A percentile compares a stretch with the other conserved stretches of the same genome.
phyloP scores from a whole-genome alignment of 2,113 vertebrate genomes.

The Crotalus tigris region DNA sequence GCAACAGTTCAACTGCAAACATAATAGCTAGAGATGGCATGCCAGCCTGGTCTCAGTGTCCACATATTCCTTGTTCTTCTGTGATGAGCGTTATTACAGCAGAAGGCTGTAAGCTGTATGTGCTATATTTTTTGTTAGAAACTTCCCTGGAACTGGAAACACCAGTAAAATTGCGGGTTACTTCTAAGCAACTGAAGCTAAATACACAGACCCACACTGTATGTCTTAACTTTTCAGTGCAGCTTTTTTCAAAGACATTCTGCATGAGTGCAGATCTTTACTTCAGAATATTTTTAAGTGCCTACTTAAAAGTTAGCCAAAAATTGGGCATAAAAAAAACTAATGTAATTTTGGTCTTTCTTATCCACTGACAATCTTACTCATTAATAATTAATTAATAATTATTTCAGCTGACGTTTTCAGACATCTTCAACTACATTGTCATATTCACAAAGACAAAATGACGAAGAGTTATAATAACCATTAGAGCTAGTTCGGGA shows the following conservation, averaged over 20 bases:
- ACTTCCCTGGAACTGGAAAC: neutral
- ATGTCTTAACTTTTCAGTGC: neutral
- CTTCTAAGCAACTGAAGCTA: neutral
- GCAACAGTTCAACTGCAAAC: neutral
- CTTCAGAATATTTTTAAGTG: neutral
- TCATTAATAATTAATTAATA: slow-evolving; percentile 30
- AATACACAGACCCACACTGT: neutral
- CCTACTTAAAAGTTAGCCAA: slow-evolving; percentile 27
- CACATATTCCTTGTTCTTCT: neutral
- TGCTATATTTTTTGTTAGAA: neutral
- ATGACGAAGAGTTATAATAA: slow-evolving; percentile 32
- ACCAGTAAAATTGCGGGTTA: neutral
- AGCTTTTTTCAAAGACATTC: neutral
- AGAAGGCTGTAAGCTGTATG: neutral
- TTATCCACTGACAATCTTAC: slow-evolving; percentile 50
- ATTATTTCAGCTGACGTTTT: slow-evolving; percentile 13
- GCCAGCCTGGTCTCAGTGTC: neutral
- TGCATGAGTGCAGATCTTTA: neutral
- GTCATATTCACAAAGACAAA: slow-evolving; percentile 44
- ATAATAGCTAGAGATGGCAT: neutral
- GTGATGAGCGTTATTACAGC: neutral
- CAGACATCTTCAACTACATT: slow-evolving; percentile 44
- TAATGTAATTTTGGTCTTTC: neutral
- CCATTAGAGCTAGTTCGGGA: slow-evolving; percentile 52
- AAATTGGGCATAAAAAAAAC: slow-evolving; percentile 24